A percentile compares a stretch with the other conserved stretches of the same genome.
Conservation (phyloP, 2,888 invertebrate genomes). For the Leuctra nigra region DNA sequence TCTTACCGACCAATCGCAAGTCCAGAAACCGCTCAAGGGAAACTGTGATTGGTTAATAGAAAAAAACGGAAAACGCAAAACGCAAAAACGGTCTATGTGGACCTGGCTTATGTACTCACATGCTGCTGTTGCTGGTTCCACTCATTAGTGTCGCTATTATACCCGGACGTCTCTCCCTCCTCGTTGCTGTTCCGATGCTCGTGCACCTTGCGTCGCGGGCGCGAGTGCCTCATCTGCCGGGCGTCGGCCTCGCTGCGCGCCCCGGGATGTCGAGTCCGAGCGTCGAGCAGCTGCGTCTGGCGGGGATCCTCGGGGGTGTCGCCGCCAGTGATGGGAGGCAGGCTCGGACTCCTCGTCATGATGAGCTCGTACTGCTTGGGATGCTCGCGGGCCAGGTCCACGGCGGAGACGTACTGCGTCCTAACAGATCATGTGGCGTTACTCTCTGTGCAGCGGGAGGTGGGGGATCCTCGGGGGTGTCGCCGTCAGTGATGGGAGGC, state of each 20-base stretch:
- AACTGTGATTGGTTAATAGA: no score
- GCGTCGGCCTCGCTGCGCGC: conserved; percentile 35
- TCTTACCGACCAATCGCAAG: no score
- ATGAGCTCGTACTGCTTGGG: conserved; percentile 44
- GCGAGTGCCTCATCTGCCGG: conserved; percentile 27
- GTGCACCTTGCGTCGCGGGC: conserved; percentile 23
- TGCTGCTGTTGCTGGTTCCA: conserved; percentile 21
- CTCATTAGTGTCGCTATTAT: conserved; percentile 57
- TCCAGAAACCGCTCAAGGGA: no score
- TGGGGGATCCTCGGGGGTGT: no score
- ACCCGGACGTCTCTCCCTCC: conserved; percentile 75
- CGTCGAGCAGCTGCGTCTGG: no score
- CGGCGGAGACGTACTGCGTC: conserved; percentile 21
- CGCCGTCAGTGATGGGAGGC: no score
- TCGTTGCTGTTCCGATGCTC: conserved; percentile 17
- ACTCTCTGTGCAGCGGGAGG: no score
- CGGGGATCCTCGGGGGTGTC: background rate
- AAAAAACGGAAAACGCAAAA: no score
- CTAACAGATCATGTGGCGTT: conserved; percentile 11
- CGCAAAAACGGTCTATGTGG: no score
- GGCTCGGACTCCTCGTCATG: conserved; percentile 56
- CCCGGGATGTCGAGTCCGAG: conserved; percentile 21
- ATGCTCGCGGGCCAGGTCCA: conserved; percentile 37
- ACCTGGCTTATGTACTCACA: no score
- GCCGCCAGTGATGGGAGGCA: conserved; percentile 53